A percentile compares a stretch with the other conserved stretches of the same genome.
These are phyloP conservation scores for Excalfactoria chinensis DNA, from an alignment of 2,113 vertebrate genomes.

Conservation along the genomic window DNA sequence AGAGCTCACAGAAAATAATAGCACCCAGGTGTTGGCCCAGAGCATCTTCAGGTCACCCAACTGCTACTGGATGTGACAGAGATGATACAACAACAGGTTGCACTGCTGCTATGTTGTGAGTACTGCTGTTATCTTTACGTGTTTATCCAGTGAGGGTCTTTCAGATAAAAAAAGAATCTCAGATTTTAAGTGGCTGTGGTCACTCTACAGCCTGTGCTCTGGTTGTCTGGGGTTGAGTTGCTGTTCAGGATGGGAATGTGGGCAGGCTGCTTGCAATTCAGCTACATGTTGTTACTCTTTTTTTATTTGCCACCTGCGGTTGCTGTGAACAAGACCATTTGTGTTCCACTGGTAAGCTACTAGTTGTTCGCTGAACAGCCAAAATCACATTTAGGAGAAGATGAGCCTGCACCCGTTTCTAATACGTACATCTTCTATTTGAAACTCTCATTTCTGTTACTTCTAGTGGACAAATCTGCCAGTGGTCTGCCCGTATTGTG, in stretches of 20 bases:
- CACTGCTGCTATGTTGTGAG: neutral
- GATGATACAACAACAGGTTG: neutral
- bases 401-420: accelerated
- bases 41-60: neutral
- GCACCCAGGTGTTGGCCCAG: accelerated
- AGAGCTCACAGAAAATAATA: neutral
- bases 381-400: neutral
- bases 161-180: accelerated
- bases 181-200: neutral
- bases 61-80: neutral
- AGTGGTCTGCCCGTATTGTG: too few relatives aligned
- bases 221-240: neutral
- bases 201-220: neutral
- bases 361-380: neutral
- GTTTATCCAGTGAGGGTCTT: neutral
- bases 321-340: accelerated
- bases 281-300: neutral
- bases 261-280: neutral
- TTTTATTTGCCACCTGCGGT: neutral
- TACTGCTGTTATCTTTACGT: neutral
- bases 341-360: accelerated
- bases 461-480: neutral
- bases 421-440: accelerated
- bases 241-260: accelerated
- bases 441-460: neutral